Evolutionary conservation across 2,113 vertebrate species (phyloP), one percentile per base, ranked within the genome.

Genomic region (Callipepla californica): DNA sequence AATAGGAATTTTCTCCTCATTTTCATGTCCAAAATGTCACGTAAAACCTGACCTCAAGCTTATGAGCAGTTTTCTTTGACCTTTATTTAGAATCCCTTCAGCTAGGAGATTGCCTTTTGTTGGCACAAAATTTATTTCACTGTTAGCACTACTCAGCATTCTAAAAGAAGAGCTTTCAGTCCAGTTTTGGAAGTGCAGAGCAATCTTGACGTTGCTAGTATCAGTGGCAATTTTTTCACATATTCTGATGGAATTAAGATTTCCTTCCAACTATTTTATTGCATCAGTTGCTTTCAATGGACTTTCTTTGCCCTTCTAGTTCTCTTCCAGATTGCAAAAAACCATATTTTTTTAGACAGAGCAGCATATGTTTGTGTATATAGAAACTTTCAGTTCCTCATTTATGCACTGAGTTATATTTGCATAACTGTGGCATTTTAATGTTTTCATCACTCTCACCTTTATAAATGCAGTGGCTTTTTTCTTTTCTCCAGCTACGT

Each of bases 51-150:
- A 91, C 81, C 75, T 80, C 0, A 0, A 95, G 67, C 70, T 91
- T 73, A 76, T 69, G 84, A 82, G 61, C 12, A 38, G 40, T 74
- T 92, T 85, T 87, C 47, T 55, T 82, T 87, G 89, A 87, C 84
- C 67, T 94, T 93, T 93, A 76, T 66, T 91, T 94, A 91, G 80
- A 92, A 72, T 44, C 6, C 3, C 7, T 76, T 80, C 67, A 89
- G 50, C 80, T 69, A 79, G 42, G 65, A 84, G 85, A 73, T 45
- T 89, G 76, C 48, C 45, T 96, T 88, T 93, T 95, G 28, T 88
- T 93, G 85, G 92, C 63, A 89, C 38, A 80, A 77, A 87, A 92
- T 95, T 55, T 8, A 63, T 42, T 63, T 89, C 59, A 51, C 70
- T 94, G 89, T 92, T 81, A 85, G 6, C 1, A 6, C 77, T 57